Evolutionary conservation across 2,113 vertebrate species (phyloP), one percentile per base, ranked within the genome.

Genomic region (Oostethus manadensis): DNA sequence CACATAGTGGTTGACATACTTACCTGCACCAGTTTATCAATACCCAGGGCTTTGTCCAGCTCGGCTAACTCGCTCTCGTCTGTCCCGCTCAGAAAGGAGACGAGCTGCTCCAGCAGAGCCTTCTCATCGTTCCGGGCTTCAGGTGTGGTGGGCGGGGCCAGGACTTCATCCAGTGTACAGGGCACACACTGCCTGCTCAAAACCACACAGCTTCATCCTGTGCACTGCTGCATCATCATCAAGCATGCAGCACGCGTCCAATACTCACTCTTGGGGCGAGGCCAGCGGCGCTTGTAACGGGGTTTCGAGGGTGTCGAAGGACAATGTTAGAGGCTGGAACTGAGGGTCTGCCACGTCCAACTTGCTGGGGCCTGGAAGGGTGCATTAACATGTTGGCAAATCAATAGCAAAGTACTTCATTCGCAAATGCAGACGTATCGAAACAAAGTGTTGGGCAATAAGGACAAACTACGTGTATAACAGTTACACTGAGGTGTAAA

Each of bases 11-110:
- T 48, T 48, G 17, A 18, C 17, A 53, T 17, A 26, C 18, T 65
- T 62, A 96, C 95, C 93, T 98, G 95, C 8, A 98, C 93, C 51
- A 98, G 89, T 69, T 97, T 97, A 86, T 97, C 95, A 4, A 98
- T 97, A 14, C 95, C 95, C 42, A 97, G 89, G 0, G 95, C 95
- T 55, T 93, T 90, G 80, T 97, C 95, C 68, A 97, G 87, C 74
- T 96, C 93, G 0, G 92, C 95, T 68, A 98, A 87, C 68, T 97
- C 93, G 0, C 92, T 96, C 86, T 98, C 95, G 3, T 98, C 94
- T n/a, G 94, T 97, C 67, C 93, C 93, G n/a, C 94, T 98, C 70
- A 98, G 92, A 87, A 97, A 96, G 76, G 92, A 93, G 13, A 97
- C 92, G 4, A 98, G 91, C 86, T 98, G 94, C 65, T 98, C 95